Conservation (phyloP, 1,140 invertebrate genomes). For the Phocides pigmalion region DNA sequence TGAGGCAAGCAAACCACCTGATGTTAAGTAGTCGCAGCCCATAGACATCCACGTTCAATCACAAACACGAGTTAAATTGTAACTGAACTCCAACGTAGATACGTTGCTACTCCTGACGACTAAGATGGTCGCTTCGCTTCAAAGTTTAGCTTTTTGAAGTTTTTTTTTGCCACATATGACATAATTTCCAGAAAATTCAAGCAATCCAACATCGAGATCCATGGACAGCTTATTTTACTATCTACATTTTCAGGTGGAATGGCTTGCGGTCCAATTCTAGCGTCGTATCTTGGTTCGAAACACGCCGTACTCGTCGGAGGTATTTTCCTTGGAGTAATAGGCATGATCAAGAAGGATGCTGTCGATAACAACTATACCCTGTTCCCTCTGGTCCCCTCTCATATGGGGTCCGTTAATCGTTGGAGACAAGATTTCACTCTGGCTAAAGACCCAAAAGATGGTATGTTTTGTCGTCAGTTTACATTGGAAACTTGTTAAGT, state of each 20-base stretch:
- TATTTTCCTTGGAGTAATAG: conserved; percentile 49
- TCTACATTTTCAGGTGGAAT: conserved; percentile 50
- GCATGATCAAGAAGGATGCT: conserved; percentile 55
- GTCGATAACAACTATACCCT: conserved; percentile 40
- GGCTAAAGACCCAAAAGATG: conserved; percentile 51
- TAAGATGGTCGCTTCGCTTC: too few species aligned
- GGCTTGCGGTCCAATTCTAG: conserved; percentile 60
- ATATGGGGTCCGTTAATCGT: conserved; percentile 43
- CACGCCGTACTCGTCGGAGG: conserved; percentile 55
- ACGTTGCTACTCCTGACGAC: too few species aligned
- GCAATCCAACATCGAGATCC: too few species aligned
- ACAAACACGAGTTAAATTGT: too few species aligned
- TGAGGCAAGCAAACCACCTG: too few species aligned
- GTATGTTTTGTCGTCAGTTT: conserved; percentile 38
- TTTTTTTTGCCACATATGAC: too few species aligned
- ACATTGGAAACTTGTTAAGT: too few species aligned
- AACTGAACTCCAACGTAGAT: too few species aligned
- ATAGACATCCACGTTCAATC: too few species aligned
- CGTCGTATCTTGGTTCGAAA: conserved; percentile 47
- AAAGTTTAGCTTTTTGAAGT: too few species aligned
- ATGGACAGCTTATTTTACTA: neutral
- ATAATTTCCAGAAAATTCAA: too few species aligned
- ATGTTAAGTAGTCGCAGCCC: too few species aligned
- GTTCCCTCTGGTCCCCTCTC: conserved; percentile 25
- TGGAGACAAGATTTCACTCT: conserved; percentile 56